Evolutionary conservation across 2,888 invertebrate genomes (phyloP).

Genomic region (Coleophora flavipennella): DNA sequence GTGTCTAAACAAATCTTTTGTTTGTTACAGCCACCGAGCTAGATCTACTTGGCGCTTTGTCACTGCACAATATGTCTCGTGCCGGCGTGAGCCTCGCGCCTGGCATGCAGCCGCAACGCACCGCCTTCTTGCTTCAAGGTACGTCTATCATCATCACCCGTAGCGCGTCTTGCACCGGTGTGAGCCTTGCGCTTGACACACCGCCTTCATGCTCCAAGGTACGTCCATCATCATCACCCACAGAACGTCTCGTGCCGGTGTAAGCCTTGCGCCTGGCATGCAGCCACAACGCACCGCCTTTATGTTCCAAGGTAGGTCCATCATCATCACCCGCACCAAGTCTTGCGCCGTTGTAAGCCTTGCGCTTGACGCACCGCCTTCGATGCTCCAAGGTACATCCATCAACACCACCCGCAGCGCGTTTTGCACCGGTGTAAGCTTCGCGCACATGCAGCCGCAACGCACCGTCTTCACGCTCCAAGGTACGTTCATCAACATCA

Average conservation of each 20-base stretch:
- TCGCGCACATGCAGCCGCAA: slow-evolving; percentile 78
- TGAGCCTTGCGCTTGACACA: no score
- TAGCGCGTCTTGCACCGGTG: no score
- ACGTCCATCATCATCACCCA: no score
- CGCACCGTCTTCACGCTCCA: slow-evolving; percentile 81
- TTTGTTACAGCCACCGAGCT: slow-evolving; percentile 77
- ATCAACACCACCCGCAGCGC: no score
- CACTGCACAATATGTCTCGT: slow-evolving; percentile 82
- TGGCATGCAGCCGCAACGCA: slow-evolving; percentile 79
- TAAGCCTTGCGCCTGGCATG: slow-evolving; percentile 77
- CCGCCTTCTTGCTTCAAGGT: slow-evolving; percentile 84
- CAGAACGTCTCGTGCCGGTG: slow-evolving; percentile 82
- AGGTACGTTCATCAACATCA: slow-evolving; percentile 71
- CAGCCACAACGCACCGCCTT: slow-evolving; percentile 81
- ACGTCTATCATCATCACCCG: slow-evolving; percentile 25
- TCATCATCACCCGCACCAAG: no score
- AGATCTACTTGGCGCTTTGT: slow-evolving; percentile 85
- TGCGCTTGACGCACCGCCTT: no score
- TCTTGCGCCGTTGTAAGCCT: no score
- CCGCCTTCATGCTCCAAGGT: no score
- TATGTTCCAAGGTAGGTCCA: slow-evolving; percentile 77
- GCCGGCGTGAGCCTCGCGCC: slow-evolving; percentile 78
- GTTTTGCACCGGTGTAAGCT: slow-evolving; percentile 79
- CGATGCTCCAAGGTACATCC: no score
- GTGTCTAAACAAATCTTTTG: slow-evolving; percentile 1